Percentiles rank a stretch among this genome's conserved stretches.
These are phyloP conservation scores for Thecocarcelia acutangulata DNA, from an alignment of 2,888 invertebrate genomes.

Conservation along the genomic window DNA sequence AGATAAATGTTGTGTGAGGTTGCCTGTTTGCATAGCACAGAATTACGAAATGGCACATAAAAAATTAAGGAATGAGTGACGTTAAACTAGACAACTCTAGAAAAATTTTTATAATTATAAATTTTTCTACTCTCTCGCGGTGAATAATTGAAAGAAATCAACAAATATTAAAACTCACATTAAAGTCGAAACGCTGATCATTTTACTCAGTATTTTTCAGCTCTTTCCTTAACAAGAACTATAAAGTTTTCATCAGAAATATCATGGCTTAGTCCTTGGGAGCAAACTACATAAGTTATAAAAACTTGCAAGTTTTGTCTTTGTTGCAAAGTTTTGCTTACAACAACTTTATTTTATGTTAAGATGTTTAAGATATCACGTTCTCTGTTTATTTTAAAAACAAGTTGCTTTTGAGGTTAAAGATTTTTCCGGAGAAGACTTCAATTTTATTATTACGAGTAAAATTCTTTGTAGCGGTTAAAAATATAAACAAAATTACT, in stretches of 20 bases:
- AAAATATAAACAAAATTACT: no score
- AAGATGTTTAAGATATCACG: slow-evolving; percentile 8
- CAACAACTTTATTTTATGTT: slow-evolving; percentile 5
- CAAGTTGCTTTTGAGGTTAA: neutral
- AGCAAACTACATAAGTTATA: slow-evolving; percentile 41
- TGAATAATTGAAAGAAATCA: no score
- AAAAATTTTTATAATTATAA: no score
- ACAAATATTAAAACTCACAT: no score
- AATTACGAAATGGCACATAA: no score
- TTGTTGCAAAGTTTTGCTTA: slow-evolving; percentile 23
- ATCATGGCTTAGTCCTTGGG: slow-evolving; percentile 47
- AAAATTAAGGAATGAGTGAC: no score
- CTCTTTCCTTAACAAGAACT: neutral
- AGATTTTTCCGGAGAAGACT: slow-evolving; percentile 8
- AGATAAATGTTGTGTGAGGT: neutral
- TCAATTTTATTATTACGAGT: neutral
- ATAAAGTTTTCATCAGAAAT: slow-evolving; percentile 12
- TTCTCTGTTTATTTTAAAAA: neutral
- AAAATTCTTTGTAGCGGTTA: no score
- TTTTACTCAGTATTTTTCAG: neutral
- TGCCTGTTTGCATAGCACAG: neutral
- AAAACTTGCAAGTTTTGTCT: slow-evolving; percentile 21
- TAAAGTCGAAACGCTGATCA: no score
- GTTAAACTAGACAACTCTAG: no score
- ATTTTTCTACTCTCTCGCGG: no score